These are phyloP conservation scores for Aplocera efformata DNA, from an alignment of 2,888 invertebrate genomes.

Conservation along the genomic window DNA sequence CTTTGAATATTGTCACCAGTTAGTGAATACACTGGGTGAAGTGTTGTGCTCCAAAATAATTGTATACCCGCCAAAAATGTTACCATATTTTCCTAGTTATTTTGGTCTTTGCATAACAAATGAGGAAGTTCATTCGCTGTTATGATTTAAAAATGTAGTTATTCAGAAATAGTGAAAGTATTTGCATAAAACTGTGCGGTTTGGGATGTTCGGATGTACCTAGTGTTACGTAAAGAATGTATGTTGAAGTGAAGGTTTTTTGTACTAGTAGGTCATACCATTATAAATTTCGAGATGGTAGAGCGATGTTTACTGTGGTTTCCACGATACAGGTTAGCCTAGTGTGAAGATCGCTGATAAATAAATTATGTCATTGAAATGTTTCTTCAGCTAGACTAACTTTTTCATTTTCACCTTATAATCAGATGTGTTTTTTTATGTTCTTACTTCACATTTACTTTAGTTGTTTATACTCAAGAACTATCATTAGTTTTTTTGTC, in stretches of 20 bases:
- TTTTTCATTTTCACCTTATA: too few species aligned
- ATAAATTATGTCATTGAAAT: too few species aligned
- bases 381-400: too few species aligned
- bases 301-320: too few species aligned
- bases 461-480: too few species aligned
- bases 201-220: slow-evolving; percentile 7
- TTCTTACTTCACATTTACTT: too few species aligned
- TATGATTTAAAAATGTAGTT: slow-evolving; percentile 16
- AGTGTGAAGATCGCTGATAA: too few species aligned
- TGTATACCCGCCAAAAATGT: not conserved
- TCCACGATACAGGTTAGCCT: too few species aligned
- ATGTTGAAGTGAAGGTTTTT: not conserved
- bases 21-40: slow-evolving; percentile 6
- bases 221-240: slow-evolving; percentile 19
- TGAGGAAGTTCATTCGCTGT: slow-evolving; percentile 17
- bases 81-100: slow-evolving; percentile 11
- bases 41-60: slow-evolving; percentile 19
- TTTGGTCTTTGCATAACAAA: slow-evolving; percentile 27
- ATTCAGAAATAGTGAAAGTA: slow-evolving; percentile 31
- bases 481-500: too few species aligned
- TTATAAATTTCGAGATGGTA: slow-evolving; percentile 11
- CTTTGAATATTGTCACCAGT: slow-evolving; percentile 27
- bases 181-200: slow-evolving; percentile 24
- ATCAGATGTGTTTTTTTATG: too few species aligned
- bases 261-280: not conserved